Conservation (phyloP, 2,888 invertebrate species). For the Hoplodrina blanda region DNA sequence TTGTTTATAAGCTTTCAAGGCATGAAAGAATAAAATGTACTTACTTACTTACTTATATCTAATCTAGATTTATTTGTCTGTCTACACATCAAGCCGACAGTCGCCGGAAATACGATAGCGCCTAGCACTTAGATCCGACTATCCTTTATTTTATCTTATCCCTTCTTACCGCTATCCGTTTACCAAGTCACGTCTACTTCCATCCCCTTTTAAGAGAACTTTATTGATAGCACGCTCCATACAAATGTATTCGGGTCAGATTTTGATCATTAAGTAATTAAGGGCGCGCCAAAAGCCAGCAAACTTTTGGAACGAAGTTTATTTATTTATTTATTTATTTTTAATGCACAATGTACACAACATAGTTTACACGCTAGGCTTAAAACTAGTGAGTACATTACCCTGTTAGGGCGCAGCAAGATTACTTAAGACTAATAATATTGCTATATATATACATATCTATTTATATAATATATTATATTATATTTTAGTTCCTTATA, state of each 20-base stretch:
- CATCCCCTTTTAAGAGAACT: slow-evolving; percentile 15
- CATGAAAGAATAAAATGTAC: neutral
- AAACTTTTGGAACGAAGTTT: too few relatives aligned
- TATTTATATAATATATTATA: too few relatives aligned
- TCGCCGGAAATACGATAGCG: slow-evolving; percentile 69
- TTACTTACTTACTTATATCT: neutral
- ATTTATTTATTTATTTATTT: too few relatives aligned
- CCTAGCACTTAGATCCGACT: slow-evolving; percentile 62
- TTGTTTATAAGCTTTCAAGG: too few relatives aligned
- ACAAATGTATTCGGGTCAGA: neutral
- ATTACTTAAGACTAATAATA: too few relatives aligned
- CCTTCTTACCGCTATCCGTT: slow-evolving; percentile 38
- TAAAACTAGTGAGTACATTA: too few relatives aligned
- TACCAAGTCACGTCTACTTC: slow-evolving; percentile 48
- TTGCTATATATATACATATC: too few relatives aligned
- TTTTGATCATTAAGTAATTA: neutral
- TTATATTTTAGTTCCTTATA: too few relatives aligned
- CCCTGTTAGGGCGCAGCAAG: too few relatives aligned
- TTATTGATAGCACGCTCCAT: neutral
- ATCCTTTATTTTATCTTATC: slow-evolving; percentile 62
- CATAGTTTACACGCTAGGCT: too few relatives aligned
- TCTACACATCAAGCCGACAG: slow-evolving; percentile 6
- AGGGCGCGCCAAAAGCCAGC: too few relatives aligned
- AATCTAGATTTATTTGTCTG: slow-evolving; percentile 32
- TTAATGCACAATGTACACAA: too few relatives aligned